These are phyloP conservation scores for Panzeria rudis DNA, from an alignment of 2,888 invertebrate species.

Conservation along the genomic window DNA sequence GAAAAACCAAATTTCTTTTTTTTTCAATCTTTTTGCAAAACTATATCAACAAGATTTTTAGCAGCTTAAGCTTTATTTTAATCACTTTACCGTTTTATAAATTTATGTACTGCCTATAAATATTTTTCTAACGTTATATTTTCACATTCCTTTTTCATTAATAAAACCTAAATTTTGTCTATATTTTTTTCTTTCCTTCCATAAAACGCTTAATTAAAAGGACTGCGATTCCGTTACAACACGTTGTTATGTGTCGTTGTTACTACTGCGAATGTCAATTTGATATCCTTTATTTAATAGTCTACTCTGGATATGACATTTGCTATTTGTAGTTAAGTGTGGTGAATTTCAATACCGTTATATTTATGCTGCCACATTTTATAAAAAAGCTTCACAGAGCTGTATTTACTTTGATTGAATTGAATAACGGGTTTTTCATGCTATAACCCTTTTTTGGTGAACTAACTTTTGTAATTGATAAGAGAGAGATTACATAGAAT, in stretches of 20 bases:
- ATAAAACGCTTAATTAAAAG: conserved; percentile 32
- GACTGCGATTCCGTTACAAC: conserved; percentile 64
- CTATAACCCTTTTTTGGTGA: not conserved
- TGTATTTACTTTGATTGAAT: conserved; percentile 13
- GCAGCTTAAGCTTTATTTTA: not conserved
- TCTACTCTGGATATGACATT: conserved; percentile 64
- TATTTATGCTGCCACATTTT: conserved; percentile 76
- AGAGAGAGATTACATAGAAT: not conserved
- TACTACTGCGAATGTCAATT: conserved; percentile 79
- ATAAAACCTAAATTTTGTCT: conserved; percentile 18
- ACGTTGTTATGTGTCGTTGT: conserved; percentile 74
- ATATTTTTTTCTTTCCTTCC: conserved; percentile 34
- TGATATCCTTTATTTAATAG: conserved; percentile 73
- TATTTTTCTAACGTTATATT: not conserved
- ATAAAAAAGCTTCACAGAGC: conserved; percentile 33
- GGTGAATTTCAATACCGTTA: conserved; percentile 76
- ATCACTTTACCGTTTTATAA: conserved; percentile 32
- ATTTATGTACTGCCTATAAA: not conserved
- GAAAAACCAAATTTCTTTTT: not conserved
- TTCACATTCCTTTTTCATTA: conserved; percentile 27
- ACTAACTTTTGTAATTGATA: not conserved
- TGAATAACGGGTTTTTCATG: not conserved
- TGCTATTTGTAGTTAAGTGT: conserved; percentile 45
- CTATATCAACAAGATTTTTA: not conserved
- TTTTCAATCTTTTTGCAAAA: not conserved